A percentile compares a stretch with the other conserved stretches of the same genome.
These are phyloP conservation scores for Acronicta psi DNA, from an alignment of 2,888 invertebrate genomes.

Conservation along the genomic window DNA sequence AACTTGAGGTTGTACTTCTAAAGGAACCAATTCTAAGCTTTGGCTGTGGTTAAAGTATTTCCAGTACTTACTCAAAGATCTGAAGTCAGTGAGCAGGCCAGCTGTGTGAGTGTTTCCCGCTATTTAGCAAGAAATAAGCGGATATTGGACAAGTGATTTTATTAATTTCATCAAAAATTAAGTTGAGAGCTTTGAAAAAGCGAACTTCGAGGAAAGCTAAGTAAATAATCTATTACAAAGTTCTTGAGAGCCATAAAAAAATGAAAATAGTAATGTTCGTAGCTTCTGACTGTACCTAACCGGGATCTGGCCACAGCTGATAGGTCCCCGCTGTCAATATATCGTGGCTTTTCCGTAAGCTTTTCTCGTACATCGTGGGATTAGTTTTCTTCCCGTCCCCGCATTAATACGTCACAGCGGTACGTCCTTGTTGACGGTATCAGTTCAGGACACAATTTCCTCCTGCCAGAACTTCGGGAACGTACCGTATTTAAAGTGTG, in stretches of 20 bases:
- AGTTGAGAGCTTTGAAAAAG: no score
- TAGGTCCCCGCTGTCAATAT: constrained; percentile 31
- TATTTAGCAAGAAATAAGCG: neutral
- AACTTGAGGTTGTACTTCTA: constrained; percentile 24
- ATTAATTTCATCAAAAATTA: no score
- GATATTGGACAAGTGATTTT: neutral
- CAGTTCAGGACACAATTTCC: constrained; percentile 14
- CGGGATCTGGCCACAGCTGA: constrained; percentile 12
- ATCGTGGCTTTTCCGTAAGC: constrained; percentile 20
- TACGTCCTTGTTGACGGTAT: constrained; percentile 26
- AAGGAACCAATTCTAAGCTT: constrained; percentile 17
- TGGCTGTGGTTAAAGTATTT: constrained; percentile 19
- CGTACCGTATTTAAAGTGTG: neutral
- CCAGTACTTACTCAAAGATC: constrained; percentile 22
- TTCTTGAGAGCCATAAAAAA: neutral
- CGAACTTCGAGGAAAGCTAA: no score
- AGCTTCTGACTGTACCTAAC: constrained; percentile 2
- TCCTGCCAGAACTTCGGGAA: neutral
- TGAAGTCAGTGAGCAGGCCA: neutral
- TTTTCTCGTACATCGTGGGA: constrained; percentile 26
- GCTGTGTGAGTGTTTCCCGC: no score
- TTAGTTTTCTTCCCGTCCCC: constrained; percentile 31
- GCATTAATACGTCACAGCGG: constrained; percentile 27
- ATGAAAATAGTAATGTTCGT: neutral
- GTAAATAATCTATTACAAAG: no score